phyloP scores from a whole-genome alignment of 1,140 invertebrate genomes.

The Philopotamus ludificatus region DNA sequence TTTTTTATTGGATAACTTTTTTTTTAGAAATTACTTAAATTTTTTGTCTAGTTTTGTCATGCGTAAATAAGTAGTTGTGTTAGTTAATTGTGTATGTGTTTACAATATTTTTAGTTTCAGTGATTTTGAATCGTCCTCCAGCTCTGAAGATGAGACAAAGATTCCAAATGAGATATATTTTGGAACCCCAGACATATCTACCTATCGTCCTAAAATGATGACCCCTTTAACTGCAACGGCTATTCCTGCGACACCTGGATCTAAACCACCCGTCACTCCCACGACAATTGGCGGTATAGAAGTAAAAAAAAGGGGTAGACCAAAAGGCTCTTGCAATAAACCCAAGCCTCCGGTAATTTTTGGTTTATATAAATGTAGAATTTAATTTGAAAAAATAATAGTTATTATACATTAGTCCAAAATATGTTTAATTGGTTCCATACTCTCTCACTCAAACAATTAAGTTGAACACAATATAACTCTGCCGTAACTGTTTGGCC shows the following conservation, averaged over 20 bases:
- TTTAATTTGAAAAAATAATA: constrained; percentile 6
- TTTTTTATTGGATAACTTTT: too few species aligned
- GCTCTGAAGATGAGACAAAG: constrained; percentile 37
- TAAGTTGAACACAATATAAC: too few species aligned
- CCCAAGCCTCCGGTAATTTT: constrained; percentile 48
- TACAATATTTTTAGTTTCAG: constrained; percentile 29
- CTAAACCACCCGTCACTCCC: constrained; percentile 45
- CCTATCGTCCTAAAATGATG: constrained; percentile 27
- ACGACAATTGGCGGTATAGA: constrained; percentile 44
- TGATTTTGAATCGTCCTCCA: constrained; percentile 33
- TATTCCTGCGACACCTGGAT: constrained; percentile 36
- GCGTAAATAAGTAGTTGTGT: too few species aligned
- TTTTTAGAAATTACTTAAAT: not conserved
- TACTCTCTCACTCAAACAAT: too few species aligned
- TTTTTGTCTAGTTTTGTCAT: constrained; percentile 1
- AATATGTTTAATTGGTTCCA: too few species aligned
- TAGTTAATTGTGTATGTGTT: too few species aligned
- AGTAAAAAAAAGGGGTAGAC: constrained; percentile 51
- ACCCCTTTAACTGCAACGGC: not conserved
- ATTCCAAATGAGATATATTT: constrained; percentile 41
- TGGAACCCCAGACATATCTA: constrained; percentile 36
- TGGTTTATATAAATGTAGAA: not conserved
- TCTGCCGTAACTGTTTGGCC: too few species aligned
- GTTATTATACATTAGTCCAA: too few species aligned
- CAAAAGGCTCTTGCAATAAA: constrained; percentile 55